Conservation (phyloP, 2,888 invertebrate species). For the Ischnus inquisitorius region DNA sequence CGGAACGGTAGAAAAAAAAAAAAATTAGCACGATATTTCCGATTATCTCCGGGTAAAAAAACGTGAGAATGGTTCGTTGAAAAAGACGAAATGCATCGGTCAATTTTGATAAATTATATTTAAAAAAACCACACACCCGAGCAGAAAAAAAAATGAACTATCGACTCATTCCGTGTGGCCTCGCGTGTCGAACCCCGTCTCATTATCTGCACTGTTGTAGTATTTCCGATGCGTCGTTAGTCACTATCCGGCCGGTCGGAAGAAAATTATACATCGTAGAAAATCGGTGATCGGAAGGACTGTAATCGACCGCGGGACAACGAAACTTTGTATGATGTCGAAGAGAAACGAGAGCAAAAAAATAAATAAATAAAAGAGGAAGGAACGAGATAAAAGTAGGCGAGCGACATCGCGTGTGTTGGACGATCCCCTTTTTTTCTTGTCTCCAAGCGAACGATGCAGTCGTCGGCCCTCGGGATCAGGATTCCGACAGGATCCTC, state of each 20-base stretch:
- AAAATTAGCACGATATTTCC: background rate
- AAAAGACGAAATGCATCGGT: background rate
- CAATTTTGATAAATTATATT: background rate
- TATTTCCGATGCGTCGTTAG: constrained; percentile 45
- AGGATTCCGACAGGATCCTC: constrained; percentile 4
- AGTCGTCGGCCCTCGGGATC: constrained; percentile 9
- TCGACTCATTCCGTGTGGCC: background rate
- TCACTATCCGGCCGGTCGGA: constrained; percentile 35
- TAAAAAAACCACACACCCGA: background rate
- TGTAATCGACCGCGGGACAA: constrained; percentile 21
- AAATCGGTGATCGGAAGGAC: constrained; percentile 38
- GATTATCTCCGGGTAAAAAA: background rate
- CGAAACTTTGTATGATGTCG: constrained; percentile 18
- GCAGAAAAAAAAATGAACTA: constrained; percentile 15
- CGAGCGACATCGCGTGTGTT: constrained; percentile 19
- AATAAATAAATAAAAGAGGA: background rate
- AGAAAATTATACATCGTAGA: constrained; percentile 36
- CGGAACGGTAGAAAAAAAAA: background rate
- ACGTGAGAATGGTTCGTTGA: background rate
- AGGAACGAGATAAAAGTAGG: background rate
- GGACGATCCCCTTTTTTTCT: constrained; percentile 22
- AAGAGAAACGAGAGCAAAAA: background rate
- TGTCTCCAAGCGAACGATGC: constrained; percentile 11
- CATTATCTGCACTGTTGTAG: constrained; percentile 17
- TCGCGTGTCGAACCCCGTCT: constrained; percentile 40